A percentile compares a stretch with the other conserved stretches of the same genome.
phyloP scores from a whole-genome alignment of 2,888 invertebrate species.

The Thysanoteuthis rhombus region DNA sequence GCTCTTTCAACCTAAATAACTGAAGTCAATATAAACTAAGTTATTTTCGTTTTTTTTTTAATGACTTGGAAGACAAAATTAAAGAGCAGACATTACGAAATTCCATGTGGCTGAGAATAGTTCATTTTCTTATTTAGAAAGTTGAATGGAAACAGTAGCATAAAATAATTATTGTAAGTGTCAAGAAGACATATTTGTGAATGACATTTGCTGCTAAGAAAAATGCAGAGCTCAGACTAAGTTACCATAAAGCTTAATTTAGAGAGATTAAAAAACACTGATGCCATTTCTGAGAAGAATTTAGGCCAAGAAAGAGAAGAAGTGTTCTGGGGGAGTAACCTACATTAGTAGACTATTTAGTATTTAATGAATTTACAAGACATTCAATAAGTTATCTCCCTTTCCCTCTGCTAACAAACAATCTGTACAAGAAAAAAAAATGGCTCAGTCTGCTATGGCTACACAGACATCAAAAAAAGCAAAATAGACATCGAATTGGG shows the following conservation, averaged over 20 bases:
- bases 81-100: too few species aligned
- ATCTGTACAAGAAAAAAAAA: neutral
- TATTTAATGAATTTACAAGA: neutral
- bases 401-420: neutral
- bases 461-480: neutral
- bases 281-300: neutral
- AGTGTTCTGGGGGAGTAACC: neutral
- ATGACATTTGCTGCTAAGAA: constrained; percentile 12
- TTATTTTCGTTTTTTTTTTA: too few species aligned
- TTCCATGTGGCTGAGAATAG: too few species aligned
- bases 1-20: too few species aligned
- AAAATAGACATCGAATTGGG: neutral
- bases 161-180: too few species aligned
- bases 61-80: too few species aligned
- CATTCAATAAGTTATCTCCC: neutral
- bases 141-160: too few species aligned
- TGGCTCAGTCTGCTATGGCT: neutral
- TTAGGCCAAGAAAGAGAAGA: neutral
- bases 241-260: neutral
- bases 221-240: neutral
- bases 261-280: neutral
- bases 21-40: too few species aligned
- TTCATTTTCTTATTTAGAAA: too few species aligned
- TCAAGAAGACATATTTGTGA: neutral
- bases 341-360: neutral